Base-by-base conservation (phyloP, 1,140 invertebrate genomes). In the Cylas formicarius region DNA sequence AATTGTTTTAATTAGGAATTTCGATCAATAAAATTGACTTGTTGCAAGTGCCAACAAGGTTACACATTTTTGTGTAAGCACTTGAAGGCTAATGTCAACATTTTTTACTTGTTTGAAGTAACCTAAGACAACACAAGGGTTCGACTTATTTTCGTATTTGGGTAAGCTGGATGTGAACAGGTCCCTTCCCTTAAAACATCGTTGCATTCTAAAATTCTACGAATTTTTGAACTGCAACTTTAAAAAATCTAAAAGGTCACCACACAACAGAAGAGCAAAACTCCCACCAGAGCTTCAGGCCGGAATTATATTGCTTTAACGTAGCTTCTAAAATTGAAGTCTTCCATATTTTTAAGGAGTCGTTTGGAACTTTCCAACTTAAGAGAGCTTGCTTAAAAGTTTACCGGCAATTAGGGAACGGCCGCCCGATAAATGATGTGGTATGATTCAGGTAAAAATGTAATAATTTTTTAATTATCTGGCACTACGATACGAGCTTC, bases 111-210 rank as follows among this genome's bases (percentile, higher is more conserved):
- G 27, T 19, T 44, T 42, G 19, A 61, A 27, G 31, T 46, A 46
- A 21, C 53, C 18, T 37, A 65, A 49, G 4, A 62, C 56, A 4
- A 53, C 16, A 21, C 50, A 27, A 2, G 55, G 49, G 34, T 63
- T 55, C 62, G 56, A 66, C 5, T 48, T 56, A 6, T 6, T 16
- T 20, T n/a, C 37, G 44, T 64, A 63, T 46, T 59, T 63, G 2
- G 56, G 55, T 21, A 16, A 21, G 2, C 31, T 11, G 7, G 60
- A 59, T 22, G 43, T 58, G 38, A 42, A 7, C 26, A 47, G 56
- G 31, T 24, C 57, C n/a, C 46, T 23, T 2, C 57, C 60, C 44
- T 56, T 61, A 2, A 61, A 35, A 31, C 60, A 56, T 23, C 60
- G n/a, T n/a, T n/a, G n/a, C n/a, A n/a, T n/a, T n/a, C n/a, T n/a